Base-by-base conservation (phyloP, 2,888 invertebrate species). In the Aethes cnicana region DNA sequence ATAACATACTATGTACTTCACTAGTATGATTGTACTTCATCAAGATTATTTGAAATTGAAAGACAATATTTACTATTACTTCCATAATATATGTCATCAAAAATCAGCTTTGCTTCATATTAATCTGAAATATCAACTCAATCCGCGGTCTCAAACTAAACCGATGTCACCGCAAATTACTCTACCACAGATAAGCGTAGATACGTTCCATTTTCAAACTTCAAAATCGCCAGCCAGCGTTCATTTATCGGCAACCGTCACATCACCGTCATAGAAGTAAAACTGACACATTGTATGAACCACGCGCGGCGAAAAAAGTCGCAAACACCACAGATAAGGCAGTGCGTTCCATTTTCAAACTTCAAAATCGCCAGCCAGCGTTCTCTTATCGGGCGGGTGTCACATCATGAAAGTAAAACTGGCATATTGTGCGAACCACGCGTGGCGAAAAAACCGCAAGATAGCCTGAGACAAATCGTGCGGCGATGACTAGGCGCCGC, bases 401-500 rank as follows among this genome's bases (percentile, higher is more conserved):
- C 84, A 84, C 86, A 84, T 88, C 85, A 85, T 80, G 77, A 67
- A 68, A 72, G 71, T 77, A 81, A 82, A 79, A 76, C 75, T 79
- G 84, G 80, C 84, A 85, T 84, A 85, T 85, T 87, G 84, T 86
- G 73, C 72, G 55, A 77, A 77, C 69, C 66, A 74, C 75, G 75
- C 77, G 73, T 79, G 66, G 63, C 66, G 73, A 81, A 84, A 83
- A 81, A 82, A 73, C 59, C 77, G 64, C 66, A 66, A 75, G 87
- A 88, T 87, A 87, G 82, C 84, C 82, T 77, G 69, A 86, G 88
- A 89, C 86, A 86, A 87, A 89, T 89, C 88, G 87, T 80, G 82
- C 62, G 68, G 56, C 67, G 61, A 74, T 89, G 89, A 88, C 86
- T 72, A 56, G 60, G 87, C 89, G 72, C 52, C 57, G 70, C 69